These are phyloP conservation scores for Rhinolophus sinicus DNA, from an alignment of 2,113 vertebrate species.

Conservation along the genomic window DNA sequence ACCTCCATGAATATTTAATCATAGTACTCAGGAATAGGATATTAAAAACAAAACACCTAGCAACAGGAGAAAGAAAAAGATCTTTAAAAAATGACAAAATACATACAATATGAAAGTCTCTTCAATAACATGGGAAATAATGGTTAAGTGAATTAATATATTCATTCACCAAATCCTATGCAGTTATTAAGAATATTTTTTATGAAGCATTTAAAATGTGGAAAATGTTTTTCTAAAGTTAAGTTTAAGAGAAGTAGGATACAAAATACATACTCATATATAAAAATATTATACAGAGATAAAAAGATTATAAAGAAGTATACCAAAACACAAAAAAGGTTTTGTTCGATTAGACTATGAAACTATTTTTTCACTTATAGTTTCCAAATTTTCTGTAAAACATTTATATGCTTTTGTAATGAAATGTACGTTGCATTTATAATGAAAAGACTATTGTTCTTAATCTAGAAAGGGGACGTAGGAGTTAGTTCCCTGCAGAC, in stretches of 20 bases:
- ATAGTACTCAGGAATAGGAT: neutral
- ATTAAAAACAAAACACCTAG: slow-evolving; percentile 31
- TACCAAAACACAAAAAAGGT: neutral
- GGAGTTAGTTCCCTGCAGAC: neutral
- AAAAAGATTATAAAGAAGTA: neutral
- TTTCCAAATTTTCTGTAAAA: slow-evolving; percentile 48
- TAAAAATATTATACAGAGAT: neutral
- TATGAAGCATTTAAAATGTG: slow-evolving; percentile 22
- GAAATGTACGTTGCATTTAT: neutral
- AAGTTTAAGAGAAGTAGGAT: slow-evolving; percentile 10
- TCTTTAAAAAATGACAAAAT: slow-evolving; percentile 48
- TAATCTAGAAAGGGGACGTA: neutral
- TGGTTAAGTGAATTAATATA: neutral
- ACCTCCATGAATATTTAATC: slow-evolving; percentile 9
- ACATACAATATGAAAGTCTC: neutral
- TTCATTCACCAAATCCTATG: neutral
- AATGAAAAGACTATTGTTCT: slow-evolving; percentile 13
- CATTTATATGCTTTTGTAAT: neutral
- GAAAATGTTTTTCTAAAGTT: slow-evolving; percentile 6
- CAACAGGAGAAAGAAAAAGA: neutral
- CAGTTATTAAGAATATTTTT: slow-evolving; percentile 29
- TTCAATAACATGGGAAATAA: neutral
- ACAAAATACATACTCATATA: neutral
- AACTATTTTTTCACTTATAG: slow-evolving; percentile 9
- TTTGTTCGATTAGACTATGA: neutral